Base-by-base conservation (phyloP, 2,888 invertebrate species). In the Disparrhopalites patrizii region DNA sequence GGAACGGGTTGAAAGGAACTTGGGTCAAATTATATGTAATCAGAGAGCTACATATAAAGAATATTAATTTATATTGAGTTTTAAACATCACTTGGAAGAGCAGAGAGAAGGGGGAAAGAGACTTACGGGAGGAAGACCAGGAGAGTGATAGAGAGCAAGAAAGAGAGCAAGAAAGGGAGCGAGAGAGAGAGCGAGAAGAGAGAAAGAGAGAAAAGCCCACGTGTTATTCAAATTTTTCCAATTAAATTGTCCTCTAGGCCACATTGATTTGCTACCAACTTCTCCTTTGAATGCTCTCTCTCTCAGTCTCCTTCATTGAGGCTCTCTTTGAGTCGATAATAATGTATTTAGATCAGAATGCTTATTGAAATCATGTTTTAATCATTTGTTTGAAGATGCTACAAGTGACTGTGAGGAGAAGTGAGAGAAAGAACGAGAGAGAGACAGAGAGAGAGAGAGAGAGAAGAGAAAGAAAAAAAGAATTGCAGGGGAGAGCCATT, bases 211-310 rank as follows among this genome's bases (percentile, higher is more conserved):
- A 55, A 15, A n/a, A 31, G 33, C 36, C 61, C 52, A 61, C 61
- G 52, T 61, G 60, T 60, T 43, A 30, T 57, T 57, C 25, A 43
- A 58, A 61, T 51, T 51, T 51, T 61, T 36, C 43, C 60, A 58
- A 58, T 50, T 47, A 61, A 61, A 52, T 18, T 51, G 51, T 52
- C 52, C 60, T 51, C 20, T 36, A 31, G 61, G 51, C 61, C 51
- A 36, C n/a, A 31, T 61, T n/a, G n/a, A n/a, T n/a, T n/a, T n/a
- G n/a, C n/a, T n/a, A n/a, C n/a, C n/a, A n/a, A n/a, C n/a, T n/a
- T 40, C 20, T 40, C n/a, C 40, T 40, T 40, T 40, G 40, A 31
- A 7, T 52, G 28, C 51, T 20, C 47, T 47, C 47, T 36, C 36
- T 13, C 36, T 47, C 47, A 13, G 20, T 47, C 2, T 47, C 47